A percentile compares a stretch with the other conserved stretches of the same genome.
Evolutionary conservation across 2,113 vertebrate species (phyloP).

Genomic region (Vulpes lagopus): DNA sequence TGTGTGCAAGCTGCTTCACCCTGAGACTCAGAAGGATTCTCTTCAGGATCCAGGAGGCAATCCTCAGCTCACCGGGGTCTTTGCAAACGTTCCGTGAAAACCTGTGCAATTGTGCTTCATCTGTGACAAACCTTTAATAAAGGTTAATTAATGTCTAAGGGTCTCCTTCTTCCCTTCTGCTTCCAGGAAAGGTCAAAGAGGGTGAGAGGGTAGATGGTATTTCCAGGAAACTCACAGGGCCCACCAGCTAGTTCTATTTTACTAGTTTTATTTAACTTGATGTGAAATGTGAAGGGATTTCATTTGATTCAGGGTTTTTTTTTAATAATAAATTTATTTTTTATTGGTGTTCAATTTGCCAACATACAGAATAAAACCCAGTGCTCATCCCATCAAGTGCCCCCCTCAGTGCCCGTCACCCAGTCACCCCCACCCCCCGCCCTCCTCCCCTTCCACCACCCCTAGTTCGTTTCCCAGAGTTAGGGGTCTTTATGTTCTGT

Average conservation of each 20-base stretch:
- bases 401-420: no score
- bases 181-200: neutral
- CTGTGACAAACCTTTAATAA: neutral
- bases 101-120: neutral
- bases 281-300: neutral
- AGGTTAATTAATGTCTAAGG: neutral
- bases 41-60: neutral
- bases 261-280: neutral
- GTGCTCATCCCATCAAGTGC: no score
- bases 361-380: no score
- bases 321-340: no score
- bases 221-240: neutral
- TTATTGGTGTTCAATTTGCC: no score
- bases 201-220: conserved; percentile 50
- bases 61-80: neutral
- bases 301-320: neutral
- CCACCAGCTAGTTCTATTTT: neutral
- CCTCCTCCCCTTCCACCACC: no score
- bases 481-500: no score
- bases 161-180: neutral
- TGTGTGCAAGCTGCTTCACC: neutral
- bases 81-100: neutral
- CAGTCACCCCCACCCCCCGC: no score
- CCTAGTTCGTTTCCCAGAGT: no score
- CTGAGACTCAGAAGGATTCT: neutral